Conservation (phyloP, 2,113 vertebrate species). For the Pelecanoides urinatrix region DNA sequence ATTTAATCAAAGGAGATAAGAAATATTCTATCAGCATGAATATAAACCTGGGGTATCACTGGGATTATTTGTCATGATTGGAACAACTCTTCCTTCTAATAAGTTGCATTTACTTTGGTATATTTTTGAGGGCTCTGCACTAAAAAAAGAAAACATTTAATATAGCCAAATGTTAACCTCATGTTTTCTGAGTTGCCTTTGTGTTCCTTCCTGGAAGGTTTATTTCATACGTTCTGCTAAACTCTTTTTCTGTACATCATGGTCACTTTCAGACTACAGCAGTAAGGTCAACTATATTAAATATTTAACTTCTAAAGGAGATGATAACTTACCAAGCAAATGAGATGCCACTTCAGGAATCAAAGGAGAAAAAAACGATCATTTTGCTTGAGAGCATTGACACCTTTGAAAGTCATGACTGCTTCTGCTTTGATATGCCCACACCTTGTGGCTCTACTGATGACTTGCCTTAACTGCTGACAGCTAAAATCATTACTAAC, state of each 20-base stretch:
- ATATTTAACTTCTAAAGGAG: neutral
- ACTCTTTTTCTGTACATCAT: neutral
- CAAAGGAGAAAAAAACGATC: neutral
- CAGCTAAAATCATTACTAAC: neutral
- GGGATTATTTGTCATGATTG: neutral
- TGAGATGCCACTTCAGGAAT: neutral
- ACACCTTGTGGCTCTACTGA: neutral
- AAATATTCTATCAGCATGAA: neutral
- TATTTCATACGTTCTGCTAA: neutral
- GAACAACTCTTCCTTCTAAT: neutral
- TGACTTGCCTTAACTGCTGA: neutral
- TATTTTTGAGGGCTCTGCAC: neutral
- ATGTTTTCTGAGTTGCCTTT: neutral
- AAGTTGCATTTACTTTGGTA: neutral
- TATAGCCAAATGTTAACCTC: neutral
- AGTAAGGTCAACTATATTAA: neutral
- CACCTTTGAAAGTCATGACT: neutral
- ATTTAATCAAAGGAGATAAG: conserved; percentile 26
- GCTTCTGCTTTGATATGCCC: neutral
- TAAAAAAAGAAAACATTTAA: neutral
- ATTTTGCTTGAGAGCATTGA: neutral
- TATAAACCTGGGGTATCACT: neutral
- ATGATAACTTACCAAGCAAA: neutral
- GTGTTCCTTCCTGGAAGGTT: neutral
- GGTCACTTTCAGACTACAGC: neutral